Evolutionary conservation across 2,888 invertebrate species (phyloP).

Genomic region (Drosophila lutescens): DNA sequence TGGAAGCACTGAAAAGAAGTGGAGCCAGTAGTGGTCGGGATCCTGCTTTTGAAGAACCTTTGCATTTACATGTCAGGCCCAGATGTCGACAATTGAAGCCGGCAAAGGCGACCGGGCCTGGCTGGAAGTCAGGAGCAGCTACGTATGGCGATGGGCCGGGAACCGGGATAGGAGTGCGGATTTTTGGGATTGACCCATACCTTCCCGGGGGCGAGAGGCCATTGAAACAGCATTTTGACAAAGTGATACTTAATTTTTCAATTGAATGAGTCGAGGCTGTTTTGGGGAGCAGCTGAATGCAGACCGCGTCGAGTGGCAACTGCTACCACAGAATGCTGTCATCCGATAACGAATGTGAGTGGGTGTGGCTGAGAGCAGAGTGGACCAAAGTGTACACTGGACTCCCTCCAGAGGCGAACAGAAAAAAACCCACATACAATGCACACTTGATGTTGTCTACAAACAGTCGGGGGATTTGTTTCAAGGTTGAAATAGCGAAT

Average conservation of each 20-base stretch:
- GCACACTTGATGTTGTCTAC: conserved; percentile 70
- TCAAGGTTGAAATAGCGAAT: conserved; percentile 9
- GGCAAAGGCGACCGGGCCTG: conserved; percentile 10
- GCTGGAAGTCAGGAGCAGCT: conserved; percentile 15
- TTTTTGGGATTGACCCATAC: conserved; percentile 24
- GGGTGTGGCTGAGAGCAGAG: conserved; percentile 30
- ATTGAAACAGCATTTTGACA: conserved; percentile 73
- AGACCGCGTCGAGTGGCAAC: conserved; percentile 62
- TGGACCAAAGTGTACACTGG: conserved; percentile 64
- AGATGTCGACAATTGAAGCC: conserved; percentile 76
- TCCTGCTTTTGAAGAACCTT: conserved; percentile 53
- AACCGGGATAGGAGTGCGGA: background rate
- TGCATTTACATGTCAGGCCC: conserved; percentile 72
- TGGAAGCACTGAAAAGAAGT: conserved; percentile 9
- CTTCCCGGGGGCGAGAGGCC: conserved; percentile 19
- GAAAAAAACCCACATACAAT: conserved; percentile 50
- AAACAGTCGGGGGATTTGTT: conserved; percentile 54
- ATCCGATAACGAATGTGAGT: conserved; percentile 47
- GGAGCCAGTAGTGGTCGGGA: conserved; percentile 9
- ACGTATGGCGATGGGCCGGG: conserved; percentile 15
- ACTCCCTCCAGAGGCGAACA: conserved; percentile 49
- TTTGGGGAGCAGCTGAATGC: conserved; percentile 43
- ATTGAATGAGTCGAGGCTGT: conserved; percentile 48
- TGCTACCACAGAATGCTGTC: conserved; percentile 69
- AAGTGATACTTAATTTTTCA: conserved; percentile 78